These are phyloP conservation scores for Oscheius myriophilus DNA, from an alignment of 2,888 invertebrate genomes.

Conservation along the genomic window DNA sequence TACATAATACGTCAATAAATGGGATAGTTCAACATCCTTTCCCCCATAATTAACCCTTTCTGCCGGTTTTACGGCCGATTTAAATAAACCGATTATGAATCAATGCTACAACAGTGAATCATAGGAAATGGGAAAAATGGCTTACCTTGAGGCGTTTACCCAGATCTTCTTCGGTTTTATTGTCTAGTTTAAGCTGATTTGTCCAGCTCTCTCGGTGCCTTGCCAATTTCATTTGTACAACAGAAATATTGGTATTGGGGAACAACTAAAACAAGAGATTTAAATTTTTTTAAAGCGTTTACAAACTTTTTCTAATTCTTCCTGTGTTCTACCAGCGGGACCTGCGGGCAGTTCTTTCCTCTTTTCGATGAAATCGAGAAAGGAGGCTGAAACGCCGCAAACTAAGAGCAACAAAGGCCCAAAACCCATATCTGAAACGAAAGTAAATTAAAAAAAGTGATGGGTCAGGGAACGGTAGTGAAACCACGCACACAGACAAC, in stretches of 20 bases:
- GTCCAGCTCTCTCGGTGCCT: not conserved
- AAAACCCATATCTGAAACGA: conserved; percentile 9
- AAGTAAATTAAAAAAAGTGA: not conserved
- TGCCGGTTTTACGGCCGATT: too few relatives aligned
- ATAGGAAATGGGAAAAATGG: not conserved
- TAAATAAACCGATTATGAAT: too few relatives aligned
- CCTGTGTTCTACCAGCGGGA: conserved; percentile 15
- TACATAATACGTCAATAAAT: too few relatives aligned
- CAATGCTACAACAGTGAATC: too few relatives aligned
- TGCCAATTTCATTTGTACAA: conserved; percentile 14
- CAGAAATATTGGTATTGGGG: conserved; percentile 19
- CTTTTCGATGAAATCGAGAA: conserved; percentile 22
- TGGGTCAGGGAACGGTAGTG: conserved; percentile 1
- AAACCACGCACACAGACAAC: not conserved
- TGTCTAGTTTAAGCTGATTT: conserved; percentile 13
- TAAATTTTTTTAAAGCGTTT: not conserved
- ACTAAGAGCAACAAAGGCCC: conserved; percentile 20
- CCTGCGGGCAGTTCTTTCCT: conserved; percentile 17
- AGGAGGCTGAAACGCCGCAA: conserved; percentile 3
- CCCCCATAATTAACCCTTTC: too few relatives aligned
- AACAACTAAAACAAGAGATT: conserved; percentile 6
- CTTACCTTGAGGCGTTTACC: conserved; percentile 21
- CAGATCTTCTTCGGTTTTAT: conserved; percentile 15
- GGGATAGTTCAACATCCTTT: too few relatives aligned
- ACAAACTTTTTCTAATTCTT: conserved; percentile 1